Base-by-base conservation (phyloP, 2,113 vertebrate genomes). In the Sylvietta virens region DNA sequence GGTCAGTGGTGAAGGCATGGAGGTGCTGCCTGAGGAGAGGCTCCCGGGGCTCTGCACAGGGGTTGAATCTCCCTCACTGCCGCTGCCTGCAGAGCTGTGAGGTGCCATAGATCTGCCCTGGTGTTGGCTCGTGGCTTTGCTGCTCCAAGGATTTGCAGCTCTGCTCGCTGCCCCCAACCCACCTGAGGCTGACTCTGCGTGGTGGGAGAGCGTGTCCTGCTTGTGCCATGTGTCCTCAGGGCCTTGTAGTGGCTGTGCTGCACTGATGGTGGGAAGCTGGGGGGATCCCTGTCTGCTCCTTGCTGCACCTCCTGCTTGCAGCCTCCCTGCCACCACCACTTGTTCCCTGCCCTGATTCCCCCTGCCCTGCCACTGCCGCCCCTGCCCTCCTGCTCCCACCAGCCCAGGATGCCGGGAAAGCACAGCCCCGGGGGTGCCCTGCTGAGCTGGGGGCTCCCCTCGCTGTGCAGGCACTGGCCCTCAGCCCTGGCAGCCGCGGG, bases 191-290 rank as follows among this genome's bases (percentile, higher is more conserved):
- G 31, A 19, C 16, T 1, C 58, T 27, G 66, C 27, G 31, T 27
- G 42, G 5, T 15, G 35, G 58, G 18, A 11, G 27, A 72, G 18
- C 12, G 3, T 10, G 33, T 50, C 57, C 22, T 57, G 31, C 42
- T 6, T 20, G 37, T 81, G 37, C 44, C 4, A 0, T 5, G 31
- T 57, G 58, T 37, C 14, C 50, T 10, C 10, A 0, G 44, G 35
- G 31, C 40, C 1, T 0, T 11, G 39, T 1, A 4, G 33, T 15
- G 40, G 3, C 13, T 17, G 21, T 14, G 24, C 2, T 7, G 39
- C 1, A 0, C 3, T 1, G 8, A 6, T 24, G 50, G 15, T 1
- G 0, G 12, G 35, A 30, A 33, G 35, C 0, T 12, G 65, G 66
- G 31, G 1, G 30, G 18, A 4, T 45, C 16, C 47, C 15, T 60